Evolutionary conservation across 2,888 invertebrate species (phyloP).

Genomic region (Hofmannophila pseudospretella): DNA sequence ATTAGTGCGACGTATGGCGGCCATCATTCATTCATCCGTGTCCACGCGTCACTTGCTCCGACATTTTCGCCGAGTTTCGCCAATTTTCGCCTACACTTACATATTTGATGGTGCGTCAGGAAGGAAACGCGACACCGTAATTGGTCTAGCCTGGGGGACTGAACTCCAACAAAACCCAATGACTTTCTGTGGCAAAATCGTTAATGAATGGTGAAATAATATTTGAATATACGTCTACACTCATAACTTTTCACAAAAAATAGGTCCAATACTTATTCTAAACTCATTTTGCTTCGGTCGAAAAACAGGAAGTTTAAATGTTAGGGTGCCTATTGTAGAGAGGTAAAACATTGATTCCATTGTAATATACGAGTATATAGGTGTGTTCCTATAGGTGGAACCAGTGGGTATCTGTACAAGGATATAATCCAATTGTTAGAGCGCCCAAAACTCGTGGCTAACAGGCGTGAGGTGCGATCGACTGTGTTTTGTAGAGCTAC

Average conservation of each 20-base stretch:
- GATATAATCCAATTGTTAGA: conserved; percentile 60
- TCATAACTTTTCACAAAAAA: too few species aligned
- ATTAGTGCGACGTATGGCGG: conserved; percentile 34
- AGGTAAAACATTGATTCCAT: not conserved
- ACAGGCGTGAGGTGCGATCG: conserved; percentile 56
- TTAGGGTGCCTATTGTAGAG: too few species aligned
- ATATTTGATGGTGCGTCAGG: conserved; percentile 62
- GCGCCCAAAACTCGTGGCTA: conserved; percentile 54
- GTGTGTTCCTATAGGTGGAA: too few species aligned
- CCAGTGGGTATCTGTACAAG: not conserved
- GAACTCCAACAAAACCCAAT: conserved; percentile 25
- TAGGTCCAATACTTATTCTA: too few species aligned
- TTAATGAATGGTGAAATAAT: not conserved
- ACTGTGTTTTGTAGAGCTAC: conserved; percentile 39
- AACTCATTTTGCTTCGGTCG: too few species aligned
- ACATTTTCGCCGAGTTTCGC: conserved; percentile 30
- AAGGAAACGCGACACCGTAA: conserved; percentile 56
- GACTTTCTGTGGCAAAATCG: not conserved
- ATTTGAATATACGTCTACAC: too few species aligned
- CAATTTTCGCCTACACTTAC: conserved; percentile 32
- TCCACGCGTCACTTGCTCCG: conserved; percentile 44
- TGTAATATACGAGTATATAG: too few species aligned
- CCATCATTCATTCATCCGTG: conserved; percentile 63
- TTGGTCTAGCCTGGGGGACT: conserved; percentile 49
- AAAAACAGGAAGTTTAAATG: too few species aligned